Evolutionary conservation across 2,113 vertebrate genomes (phyloP).

Genomic region (Crotalus horridus): DNA sequence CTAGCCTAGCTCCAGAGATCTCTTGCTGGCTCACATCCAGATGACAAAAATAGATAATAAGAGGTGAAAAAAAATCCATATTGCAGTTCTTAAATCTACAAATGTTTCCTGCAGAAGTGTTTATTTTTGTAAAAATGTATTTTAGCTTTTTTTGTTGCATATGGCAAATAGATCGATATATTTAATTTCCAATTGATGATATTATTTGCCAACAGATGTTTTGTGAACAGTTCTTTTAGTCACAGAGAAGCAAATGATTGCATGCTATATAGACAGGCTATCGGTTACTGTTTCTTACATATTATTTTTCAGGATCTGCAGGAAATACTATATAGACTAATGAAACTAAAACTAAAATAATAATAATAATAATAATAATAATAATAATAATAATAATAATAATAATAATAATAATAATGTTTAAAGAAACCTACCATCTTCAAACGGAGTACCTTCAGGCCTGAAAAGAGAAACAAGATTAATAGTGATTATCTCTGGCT

Average conservation of each 20-base stretch:
- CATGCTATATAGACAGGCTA: neutral
- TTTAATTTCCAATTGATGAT: neutral
- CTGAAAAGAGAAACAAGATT: conserved; percentile 68
- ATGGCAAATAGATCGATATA: neutral
- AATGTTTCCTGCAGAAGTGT: neutral
- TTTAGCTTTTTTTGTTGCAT: neutral
- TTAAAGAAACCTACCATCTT: conserved; percentile 86
- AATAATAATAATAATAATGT: neutral
- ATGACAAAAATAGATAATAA: neutral
- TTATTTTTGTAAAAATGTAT: neutral
- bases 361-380: too few relatives aligned
- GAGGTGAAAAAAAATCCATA: neutral
- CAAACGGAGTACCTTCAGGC: conserved; percentile 97
- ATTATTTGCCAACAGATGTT: neutral
- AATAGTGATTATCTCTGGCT: neutral
- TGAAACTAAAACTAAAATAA: neutral
- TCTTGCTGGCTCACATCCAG: neutral
- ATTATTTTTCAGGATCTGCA: neutral
- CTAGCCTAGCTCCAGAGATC: neutral
- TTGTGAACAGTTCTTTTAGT: neutral
- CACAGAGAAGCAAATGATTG: neutral
- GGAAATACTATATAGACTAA: neutral
- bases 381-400: too few relatives aligned
- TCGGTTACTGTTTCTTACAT: neutral
- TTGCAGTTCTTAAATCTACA: neutral